Percentiles rank a stretch among this genome's conserved stretches.
Conservation (phyloP, 1,140 invertebrate genomes). For the Mycetomoellerius zeteki region DNA sequence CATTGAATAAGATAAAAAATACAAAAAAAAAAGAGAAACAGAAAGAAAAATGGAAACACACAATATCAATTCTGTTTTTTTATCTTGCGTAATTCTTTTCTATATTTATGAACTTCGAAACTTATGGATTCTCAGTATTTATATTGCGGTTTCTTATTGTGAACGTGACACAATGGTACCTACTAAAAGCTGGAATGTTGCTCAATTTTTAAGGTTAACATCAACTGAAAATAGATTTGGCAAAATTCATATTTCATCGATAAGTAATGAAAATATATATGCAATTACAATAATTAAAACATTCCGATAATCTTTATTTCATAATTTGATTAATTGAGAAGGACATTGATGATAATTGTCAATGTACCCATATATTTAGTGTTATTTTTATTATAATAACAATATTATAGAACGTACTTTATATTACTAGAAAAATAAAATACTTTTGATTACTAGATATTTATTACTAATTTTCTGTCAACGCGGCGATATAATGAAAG, state of each 20-base stretch:
- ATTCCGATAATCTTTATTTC: too few species aligned
- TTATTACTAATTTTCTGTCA: too few species aligned
- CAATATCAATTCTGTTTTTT: slow-evolving; percentile 67
- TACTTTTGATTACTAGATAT: too few species aligned
- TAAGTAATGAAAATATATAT: too few species aligned
- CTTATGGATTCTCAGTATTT: slow-evolving; percentile 85
- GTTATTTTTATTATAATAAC: too few species aligned
- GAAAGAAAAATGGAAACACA: slow-evolving; percentile 28
- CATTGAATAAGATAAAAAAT: slow-evolving; percentile 50
- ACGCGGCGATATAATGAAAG: slow-evolving; percentile 62
- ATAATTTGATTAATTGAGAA: too few species aligned
- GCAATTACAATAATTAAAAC: too few species aligned
- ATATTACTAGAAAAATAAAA: too few species aligned
- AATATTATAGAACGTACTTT: too few species aligned
- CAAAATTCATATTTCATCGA: too few species aligned
- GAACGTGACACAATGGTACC: slow-evolving; percentile 86
- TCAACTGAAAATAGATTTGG: slow-evolving; percentile 15
- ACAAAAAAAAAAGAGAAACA: slow-evolving; percentile 9
- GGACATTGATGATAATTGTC: too few species aligned
- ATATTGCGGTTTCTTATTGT: slow-evolving; percentile 85
- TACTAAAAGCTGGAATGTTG: slow-evolving; percentile 81
- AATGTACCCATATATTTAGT: too few species aligned
- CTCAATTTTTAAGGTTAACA: slow-evolving; percentile 86
- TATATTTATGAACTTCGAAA: slow-evolving; percentile 70
- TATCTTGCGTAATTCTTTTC: slow-evolving; percentile 61